phyloP scores from a whole-genome alignment of 2,113 vertebrate species.

The Atlantisia rogersi region DNA sequence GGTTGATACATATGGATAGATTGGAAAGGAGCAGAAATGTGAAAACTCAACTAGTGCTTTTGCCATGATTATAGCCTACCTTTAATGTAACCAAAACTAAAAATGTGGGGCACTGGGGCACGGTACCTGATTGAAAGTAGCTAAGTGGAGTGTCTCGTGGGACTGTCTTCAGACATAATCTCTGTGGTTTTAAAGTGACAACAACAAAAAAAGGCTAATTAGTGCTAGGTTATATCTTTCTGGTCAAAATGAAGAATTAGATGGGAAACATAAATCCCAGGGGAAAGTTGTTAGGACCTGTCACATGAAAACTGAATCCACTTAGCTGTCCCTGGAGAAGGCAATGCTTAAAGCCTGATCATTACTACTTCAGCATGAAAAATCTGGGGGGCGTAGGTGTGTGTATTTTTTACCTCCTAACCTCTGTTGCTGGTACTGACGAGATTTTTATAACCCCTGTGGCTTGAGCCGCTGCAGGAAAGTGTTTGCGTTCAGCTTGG shows the following conservation, averaged over 20 bases:
- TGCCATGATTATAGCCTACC: background rate
- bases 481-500: slow-evolving; percentile 14
- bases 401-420: slow-evolving; percentile 22
- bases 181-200: background rate
- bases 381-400: background rate
- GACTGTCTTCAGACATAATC: background rate
- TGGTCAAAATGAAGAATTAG: background rate
- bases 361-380: background rate
- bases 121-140: background rate
- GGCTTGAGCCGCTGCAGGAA: background rate
- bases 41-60: background rate
- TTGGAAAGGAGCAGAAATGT: background rate
- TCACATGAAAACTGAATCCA: background rate
- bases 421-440: background rate
- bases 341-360: background rate
- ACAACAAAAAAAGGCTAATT: background rate
- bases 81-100: background rate
- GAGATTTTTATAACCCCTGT: slow-evolving; percentile 35
- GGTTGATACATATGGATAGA: background rate
- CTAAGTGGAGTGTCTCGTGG: background rate
- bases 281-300: slow-evolving; percentile 4
- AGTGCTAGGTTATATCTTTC: background rate
- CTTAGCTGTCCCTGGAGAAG: background rate
- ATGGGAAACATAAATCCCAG: background rate
- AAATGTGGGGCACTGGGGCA: background rate